A percentile compares a stretch with the other conserved stretches of the same genome.
Evolutionary conservation across 2,113 vertebrate species (phyloP).

Genomic region (Pedionomus torquatus): DNA sequence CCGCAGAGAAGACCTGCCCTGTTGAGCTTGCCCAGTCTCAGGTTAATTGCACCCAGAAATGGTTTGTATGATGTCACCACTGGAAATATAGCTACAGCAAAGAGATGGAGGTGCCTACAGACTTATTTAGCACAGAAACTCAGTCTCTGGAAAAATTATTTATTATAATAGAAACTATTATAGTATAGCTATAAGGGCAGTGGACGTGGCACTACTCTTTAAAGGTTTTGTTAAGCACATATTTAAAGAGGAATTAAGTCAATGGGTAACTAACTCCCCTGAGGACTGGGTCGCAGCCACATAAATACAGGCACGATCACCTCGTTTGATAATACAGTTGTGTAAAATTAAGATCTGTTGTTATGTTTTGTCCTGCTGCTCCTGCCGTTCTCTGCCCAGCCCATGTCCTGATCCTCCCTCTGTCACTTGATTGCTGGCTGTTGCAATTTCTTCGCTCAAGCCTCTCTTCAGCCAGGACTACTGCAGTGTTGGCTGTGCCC

Average conservation of each 20-base stretch:
- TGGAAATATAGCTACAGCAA: not conserved
- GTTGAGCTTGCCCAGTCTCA: not conserved
- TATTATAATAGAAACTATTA: no score
- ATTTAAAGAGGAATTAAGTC: not conserved
- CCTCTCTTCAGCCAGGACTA: fast-evolving
- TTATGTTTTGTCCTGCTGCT: not conserved
- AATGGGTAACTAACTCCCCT: not conserved
- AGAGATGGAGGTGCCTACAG: not conserved
- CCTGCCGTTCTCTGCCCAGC: not conserved
- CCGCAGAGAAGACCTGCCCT: not conserved
- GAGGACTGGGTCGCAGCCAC: fast-evolving
- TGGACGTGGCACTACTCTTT: not conserved
- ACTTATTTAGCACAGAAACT: not conserved
- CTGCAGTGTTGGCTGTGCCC: fast-evolving
- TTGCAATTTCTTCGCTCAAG: not conserved
- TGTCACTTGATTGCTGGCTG: not conserved
- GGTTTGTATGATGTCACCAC: not conserved
- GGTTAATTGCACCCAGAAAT: not conserved
- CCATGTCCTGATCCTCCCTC: not conserved
- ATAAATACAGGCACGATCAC: fast-evolving
- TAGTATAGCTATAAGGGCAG: no score
- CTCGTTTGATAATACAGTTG: fast-evolving
- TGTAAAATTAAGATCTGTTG: not conserved
- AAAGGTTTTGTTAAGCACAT: not conserved
- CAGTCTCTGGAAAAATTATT: not conserved